Conservation (phyloP, 2,797 vertebrate species). For the Chaetophractus vellerosus region DNA sequence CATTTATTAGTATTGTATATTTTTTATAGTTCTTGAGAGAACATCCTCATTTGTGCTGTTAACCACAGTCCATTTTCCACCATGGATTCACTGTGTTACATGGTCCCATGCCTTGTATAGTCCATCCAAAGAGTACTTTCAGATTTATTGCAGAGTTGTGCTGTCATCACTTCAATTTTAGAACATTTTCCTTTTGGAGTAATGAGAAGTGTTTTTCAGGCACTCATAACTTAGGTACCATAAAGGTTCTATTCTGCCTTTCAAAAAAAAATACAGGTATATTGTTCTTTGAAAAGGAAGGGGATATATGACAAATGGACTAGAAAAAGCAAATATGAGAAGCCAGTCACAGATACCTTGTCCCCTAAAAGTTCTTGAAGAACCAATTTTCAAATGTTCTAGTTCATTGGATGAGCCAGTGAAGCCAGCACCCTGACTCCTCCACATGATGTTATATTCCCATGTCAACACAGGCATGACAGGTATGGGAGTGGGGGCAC, state of each 20-base stretch:
- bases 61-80: no score
- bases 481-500: no score
- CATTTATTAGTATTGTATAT: no score
- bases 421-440: not conserved
- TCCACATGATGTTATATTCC: not conserved
- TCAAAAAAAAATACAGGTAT: constrained; percentile 27
- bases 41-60: no score
- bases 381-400: not conserved
- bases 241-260: constrained; percentile 8
- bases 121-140: no score
- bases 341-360: not conserved
- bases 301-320: not conserved
- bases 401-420: not conserved
- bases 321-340: not conserved
- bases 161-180: no score
- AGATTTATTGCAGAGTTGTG: no score
- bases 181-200: no score
- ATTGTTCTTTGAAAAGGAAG: constrained; percentile 9
- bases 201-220: not conserved
- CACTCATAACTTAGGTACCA: not conserved
- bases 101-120: no score
- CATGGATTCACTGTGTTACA: no score
- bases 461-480: not conserved
- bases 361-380: not conserved
- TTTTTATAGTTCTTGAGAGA: no score